phyloP scores from a whole-genome alignment of 1,140 invertebrate species.

The Microvelia longipes region DNA sequence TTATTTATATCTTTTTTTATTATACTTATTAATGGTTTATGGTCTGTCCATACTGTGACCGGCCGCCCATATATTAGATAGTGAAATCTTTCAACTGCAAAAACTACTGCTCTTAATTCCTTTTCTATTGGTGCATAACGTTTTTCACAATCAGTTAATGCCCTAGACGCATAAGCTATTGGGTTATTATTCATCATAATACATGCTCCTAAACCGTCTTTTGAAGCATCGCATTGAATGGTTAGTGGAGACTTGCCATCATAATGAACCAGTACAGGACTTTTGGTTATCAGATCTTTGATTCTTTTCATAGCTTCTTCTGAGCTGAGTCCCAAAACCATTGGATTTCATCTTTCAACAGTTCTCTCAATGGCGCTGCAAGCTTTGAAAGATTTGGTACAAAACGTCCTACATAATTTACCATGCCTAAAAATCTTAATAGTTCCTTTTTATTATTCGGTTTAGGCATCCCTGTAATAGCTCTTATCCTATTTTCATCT shows the following conservation, averaged over 20 bases:
- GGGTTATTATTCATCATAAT: not conserved
- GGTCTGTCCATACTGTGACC: not conserved
- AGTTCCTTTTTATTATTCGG: not conserved
- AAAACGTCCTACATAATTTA: not conserved
- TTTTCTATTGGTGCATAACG: not conserved
- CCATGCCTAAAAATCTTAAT: not conserved
- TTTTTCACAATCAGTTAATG: not conserved
- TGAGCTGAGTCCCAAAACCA: not conserved
- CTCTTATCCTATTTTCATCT: not conserved
- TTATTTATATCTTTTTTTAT: not conserved
- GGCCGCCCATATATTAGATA: not conserved
- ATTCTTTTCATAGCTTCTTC: not conserved
- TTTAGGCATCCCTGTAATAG: not conserved
- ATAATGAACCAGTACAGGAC: not conserved
- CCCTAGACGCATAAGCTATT: not conserved
- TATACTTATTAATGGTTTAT: not conserved
- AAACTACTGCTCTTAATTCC: not conserved
- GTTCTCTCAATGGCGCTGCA: not conserved
- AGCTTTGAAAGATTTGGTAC: not conserved
- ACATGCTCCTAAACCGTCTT: not conserved
- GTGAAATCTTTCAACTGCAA: not conserved
- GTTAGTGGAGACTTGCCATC: not conserved
- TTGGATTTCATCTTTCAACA: not conserved
- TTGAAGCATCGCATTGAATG: not conserved
- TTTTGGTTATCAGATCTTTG: not conserved